Conservation (phyloP, 2,113 vertebrate genomes). For the Xiphophorus couchianus region DNA sequence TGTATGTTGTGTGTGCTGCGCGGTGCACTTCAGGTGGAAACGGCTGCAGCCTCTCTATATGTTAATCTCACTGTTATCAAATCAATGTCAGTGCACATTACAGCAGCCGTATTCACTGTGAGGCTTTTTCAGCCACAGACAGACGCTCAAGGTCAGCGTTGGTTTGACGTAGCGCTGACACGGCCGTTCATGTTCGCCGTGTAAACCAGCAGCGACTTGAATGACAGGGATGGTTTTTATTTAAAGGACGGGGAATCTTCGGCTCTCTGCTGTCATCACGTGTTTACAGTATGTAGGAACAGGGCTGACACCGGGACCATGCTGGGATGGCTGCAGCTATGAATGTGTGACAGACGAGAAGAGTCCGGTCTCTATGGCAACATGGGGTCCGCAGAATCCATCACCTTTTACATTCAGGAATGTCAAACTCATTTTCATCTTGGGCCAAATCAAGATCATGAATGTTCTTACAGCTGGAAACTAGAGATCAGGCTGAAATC, state of each 20-base stretch:
- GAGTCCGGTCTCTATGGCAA: conserved; percentile 8
- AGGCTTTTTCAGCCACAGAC: conserved; percentile 22
- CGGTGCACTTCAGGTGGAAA: conserved; percentile 32
- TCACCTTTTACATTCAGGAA: too few species aligned
- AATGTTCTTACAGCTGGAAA: too few species aligned
- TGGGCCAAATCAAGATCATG: too few species aligned
- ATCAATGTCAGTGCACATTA: conserved; percentile 52
- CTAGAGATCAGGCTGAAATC: too few species aligned
- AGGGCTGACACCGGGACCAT: background rate
- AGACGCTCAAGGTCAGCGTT: conserved; percentile 38
- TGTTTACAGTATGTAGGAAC: conserved; percentile 3
- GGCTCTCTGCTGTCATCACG: conserved; percentile 8
- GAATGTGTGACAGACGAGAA: conserved; percentile 46
- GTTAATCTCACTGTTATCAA: conserved; percentile 70
- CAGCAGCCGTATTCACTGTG: conserved; percentile 19
- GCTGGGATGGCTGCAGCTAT: conserved; percentile 4
- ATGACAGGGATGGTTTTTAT: conserved; percentile 9
- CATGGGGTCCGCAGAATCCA: background rate
- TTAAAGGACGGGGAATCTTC: background rate
- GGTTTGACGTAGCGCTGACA: conserved; percentile 39
- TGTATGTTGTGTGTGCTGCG: conserved; percentile 29
- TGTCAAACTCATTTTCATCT: too few species aligned
- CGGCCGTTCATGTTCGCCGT: conserved; percentile 8
- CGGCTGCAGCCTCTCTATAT: conserved; percentile 64
- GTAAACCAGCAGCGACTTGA: conserved; percentile 1